Evolutionary conservation across 2,113 vertebrate genomes (phyloP).

Genomic region (Halcyon malimbica): DNA sequence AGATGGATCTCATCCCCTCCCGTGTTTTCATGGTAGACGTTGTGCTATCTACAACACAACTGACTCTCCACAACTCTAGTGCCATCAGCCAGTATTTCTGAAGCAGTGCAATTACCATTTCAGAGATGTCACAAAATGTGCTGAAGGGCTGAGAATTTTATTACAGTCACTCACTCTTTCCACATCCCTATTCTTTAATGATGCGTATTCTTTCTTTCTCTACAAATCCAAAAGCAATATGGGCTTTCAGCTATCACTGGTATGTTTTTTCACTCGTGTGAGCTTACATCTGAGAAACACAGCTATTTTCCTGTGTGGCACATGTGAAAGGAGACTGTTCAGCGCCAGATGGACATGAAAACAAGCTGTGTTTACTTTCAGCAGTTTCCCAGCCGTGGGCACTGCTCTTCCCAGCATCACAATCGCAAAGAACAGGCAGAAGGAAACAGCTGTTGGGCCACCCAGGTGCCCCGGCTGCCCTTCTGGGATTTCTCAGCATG

Average conservation of each 20-base stretch:
- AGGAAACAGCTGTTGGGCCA: background rate
- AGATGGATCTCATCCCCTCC: background rate
- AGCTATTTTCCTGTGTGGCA: fast-evolving
- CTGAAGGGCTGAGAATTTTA: background rate
- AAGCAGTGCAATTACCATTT: background rate
- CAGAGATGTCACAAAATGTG: background rate
- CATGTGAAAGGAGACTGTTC: background rate
- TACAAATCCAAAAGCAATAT: background rate
- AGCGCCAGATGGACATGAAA: background rate
- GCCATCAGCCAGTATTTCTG: background rate
- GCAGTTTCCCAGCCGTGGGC: fast-evolving
- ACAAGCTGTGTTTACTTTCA: background rate
- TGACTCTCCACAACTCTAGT: background rate
- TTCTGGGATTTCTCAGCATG: background rate
- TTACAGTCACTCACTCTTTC: background rate
- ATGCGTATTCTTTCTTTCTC: no score
- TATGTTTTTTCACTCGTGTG: background rate
- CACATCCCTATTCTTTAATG: background rate
- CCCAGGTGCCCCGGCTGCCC: fast-evolving
- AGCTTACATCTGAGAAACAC: background rate
- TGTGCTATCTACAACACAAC: background rate
- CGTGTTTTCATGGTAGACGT: background rate
- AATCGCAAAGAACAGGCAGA: background rate
- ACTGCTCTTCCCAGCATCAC: background rate
- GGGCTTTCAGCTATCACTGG: background rate